Base-by-base conservation (phyloP, 2,888 invertebrate species). In the Plagodis dolabraria region DNA sequence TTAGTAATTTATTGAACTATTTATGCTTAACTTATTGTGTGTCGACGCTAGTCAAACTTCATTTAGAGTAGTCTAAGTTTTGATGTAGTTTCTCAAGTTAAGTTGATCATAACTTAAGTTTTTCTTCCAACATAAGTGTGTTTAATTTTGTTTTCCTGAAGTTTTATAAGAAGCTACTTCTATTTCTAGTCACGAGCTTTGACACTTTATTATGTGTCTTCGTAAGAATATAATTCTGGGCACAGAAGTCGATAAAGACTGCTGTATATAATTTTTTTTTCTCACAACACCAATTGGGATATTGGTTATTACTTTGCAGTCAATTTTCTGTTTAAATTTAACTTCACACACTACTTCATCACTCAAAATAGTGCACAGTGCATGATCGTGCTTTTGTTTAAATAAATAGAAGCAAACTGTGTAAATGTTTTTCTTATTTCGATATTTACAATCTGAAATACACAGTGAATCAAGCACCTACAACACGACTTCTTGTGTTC, bases 41-140 rank as follows among this genome's bases (percentile, higher is more conserved):
- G 75, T 75, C 84, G 85, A 86, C 83, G 85, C 92, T 92, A 92
- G 92, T 77, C 76, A 83, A 80, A 83, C 86, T 82, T 86, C 73
- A 78, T 76, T 85, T 83, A 85, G 75, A 77, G 84, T 86, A 80
- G 60, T 72, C 76, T 82, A 83, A 83, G 86, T 82, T 83, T 78
- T 71, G 70, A 73, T 38, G 36, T 57, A 61, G 56, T 69, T 70
- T 68, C 72, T 65, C 50, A 45, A 63, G 54, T 55, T 58, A 60
- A 57, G 61, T 63, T 76, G 75, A 72, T 70, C 10, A 47, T 50
- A 70, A 66, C 71, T 74, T 73, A 79, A 74, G 70, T 77, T 77
- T 71, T 70, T 79, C 76, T 76, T 83, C 55, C 59, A 74, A 67
- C 76, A 76, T 76, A 77, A 82, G 72, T 77, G 72, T 79, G 76